Evolutionary conservation across 2,797 vertebrate species (phyloP).

Genomic region (Silurus aristotelis): DNA sequence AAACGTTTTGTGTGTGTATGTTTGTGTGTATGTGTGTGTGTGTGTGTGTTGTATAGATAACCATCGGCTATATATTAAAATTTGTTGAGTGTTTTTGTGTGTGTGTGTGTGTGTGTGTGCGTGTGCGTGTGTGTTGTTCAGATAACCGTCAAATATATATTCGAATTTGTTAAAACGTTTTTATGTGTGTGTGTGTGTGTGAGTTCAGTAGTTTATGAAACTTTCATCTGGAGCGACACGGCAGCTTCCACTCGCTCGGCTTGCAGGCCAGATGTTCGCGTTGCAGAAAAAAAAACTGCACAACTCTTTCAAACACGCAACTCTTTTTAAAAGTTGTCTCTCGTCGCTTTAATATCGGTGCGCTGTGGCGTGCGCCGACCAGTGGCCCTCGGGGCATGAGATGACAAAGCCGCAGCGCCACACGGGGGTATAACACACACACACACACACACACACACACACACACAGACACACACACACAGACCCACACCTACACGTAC

Average conservation of each 20-base stretch:
- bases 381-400: constrained; percentile 38
- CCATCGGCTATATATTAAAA: too few relatives aligned
- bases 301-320: constrained; percentile 40
- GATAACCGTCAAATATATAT: too few relatives aligned
- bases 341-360: constrained; percentile 42
- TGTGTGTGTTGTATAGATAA: too few relatives aligned
- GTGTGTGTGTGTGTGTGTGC: background rate
- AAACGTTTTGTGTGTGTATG: background rate
- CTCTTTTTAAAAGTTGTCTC: constrained; percentile 46
- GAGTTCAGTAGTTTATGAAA: constrained; percentile 16
- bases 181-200: background rate
- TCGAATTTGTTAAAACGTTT: background rate
- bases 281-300: background rate
- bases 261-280: constrained; percentile 27
- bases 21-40: background rate
- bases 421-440: background rate
- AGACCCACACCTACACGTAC: background rate
- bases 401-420: constrained; percentile 39
- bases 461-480: background rate
- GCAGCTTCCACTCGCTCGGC: background rate
- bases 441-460: constrained; percentile 5
- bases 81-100: background rate
- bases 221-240: constrained; percentile 26
- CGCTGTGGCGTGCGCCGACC: constrained; percentile 24
- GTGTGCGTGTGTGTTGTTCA: background rate